Evolutionary conservation across 2,113 vertebrate species (phyloP).

Genomic region (Sapayoa aenigma): DNA sequence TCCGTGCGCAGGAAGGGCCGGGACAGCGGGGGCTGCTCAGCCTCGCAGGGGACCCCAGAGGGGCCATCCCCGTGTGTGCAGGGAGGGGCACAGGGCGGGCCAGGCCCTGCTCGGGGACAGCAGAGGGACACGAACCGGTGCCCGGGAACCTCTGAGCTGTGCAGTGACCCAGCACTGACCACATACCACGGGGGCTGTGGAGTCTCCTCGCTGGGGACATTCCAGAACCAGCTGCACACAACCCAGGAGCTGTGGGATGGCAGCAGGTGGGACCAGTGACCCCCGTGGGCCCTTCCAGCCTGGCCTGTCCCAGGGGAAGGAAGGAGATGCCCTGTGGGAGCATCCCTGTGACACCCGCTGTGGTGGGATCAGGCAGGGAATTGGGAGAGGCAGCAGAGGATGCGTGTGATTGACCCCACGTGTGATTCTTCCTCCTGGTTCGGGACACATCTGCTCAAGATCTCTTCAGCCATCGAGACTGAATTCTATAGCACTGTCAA

Average conservation of each 20-base stretch:
- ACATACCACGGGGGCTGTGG: too few species aligned
- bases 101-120: not conserved
- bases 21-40: not conserved
- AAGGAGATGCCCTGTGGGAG: too few species aligned
- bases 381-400: accelerated
- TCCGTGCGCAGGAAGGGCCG: not conserved
- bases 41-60: too few species aligned
- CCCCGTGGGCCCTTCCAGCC: too few species aligned
- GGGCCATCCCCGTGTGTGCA: not conserved
- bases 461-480: accelerated
- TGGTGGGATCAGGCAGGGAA: accelerated
- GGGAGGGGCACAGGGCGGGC: not conserved
- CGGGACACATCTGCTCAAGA: not conserved
- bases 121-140: not conserved
- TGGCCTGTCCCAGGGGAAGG: accelerated
- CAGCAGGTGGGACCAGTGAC: not conserved
- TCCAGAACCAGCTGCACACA: not conserved
- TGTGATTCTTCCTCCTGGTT: not conserved
- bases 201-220: not conserved
- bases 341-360: too few species aligned
- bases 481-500: accelerated
- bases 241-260: not conserved
- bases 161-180: accelerated
- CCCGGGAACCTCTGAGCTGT: not conserved
- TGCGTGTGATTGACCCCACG: not conserved